Evolutionary conservation across 2,113 vertebrate species (phyloP).

Genomic region (Platanista minor): DNA sequence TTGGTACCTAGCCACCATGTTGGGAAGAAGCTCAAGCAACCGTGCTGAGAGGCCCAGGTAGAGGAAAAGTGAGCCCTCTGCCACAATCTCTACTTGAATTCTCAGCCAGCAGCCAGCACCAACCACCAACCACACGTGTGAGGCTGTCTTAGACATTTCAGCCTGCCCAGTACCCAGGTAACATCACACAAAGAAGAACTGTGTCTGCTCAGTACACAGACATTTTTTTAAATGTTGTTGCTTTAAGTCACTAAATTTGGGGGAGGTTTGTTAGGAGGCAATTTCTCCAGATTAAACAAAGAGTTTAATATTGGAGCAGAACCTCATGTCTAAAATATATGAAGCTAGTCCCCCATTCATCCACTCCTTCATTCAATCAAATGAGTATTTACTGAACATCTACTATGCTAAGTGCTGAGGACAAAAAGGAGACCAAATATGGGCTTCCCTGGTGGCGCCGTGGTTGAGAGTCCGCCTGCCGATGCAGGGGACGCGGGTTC

Average conservation of each 20-base stretch:
- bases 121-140: constrained; percentile 8
- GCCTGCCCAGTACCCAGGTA: background rate
- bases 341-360: background rate
- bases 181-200: constrained; percentile 19
- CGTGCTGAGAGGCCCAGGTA: background rate
- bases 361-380: background rate
- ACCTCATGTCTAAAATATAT: background rate
- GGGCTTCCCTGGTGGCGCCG: no score
- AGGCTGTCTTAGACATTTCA: constrained; percentile 40
- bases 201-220: background rate
- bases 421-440: background rate
- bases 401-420: background rate
- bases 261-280: background rate
- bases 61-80: background rate
- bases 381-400: background rate
- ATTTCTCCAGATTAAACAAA: constrained; percentile 8
- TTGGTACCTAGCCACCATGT: background rate
- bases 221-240: background rate
- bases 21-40: background rate
- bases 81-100: constrained; percentile 26
- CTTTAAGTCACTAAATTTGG: constrained; percentile 12
- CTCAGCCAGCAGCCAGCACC: constrained; percentile 23
- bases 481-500: no score
- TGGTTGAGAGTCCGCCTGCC: no score
- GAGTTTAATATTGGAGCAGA: background rate